A percentile compares a stretch with the other conserved stretches of the same genome.
Conservation (phyloP, 2,888 invertebrate species). For the Agapostemon virescens region DNA sequence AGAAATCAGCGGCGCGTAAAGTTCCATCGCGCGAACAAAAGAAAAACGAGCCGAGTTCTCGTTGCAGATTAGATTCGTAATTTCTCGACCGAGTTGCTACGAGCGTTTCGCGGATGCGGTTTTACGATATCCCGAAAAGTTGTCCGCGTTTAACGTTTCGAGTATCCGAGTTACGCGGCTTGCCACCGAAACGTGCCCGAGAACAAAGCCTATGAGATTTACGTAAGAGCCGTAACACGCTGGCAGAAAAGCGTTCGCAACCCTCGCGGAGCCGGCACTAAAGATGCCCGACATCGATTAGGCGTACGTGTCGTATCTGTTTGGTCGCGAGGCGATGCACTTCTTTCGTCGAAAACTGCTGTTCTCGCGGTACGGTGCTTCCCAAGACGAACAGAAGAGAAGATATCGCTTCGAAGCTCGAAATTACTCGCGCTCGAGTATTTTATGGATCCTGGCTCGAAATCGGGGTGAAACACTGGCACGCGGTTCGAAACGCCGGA, state of each 20-base stretch:
- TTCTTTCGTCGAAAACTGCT: constrained; percentile 64
- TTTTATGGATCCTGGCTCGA: not conserved
- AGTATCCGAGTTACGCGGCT: constrained; percentile 35
- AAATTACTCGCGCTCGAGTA: not conserved
- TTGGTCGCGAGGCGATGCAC: constrained; percentile 65
- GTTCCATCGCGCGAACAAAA: constrained; percentile 27
- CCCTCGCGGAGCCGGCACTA: constrained; percentile 59
- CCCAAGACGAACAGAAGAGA: constrained; percentile 20
- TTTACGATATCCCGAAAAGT: constrained; percentile 28
- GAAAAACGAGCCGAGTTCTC: not conserved
- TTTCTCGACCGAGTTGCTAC: not conserved
- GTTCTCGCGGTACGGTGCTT: constrained; percentile 15
- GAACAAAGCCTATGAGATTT: constrained; percentile 69
- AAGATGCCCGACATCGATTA: constrained; percentile 78
- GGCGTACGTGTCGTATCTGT: constrained; percentile 75
- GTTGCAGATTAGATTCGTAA: not conserved
- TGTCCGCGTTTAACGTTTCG: constrained; percentile 30
- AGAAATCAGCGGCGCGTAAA: constrained; percentile 53
- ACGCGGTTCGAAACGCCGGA: not conserved
- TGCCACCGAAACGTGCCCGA: constrained; percentile 66
- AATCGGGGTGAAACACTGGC: not conserved
- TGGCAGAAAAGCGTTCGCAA: constrained; percentile 58
- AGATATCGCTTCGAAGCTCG: not conserved
- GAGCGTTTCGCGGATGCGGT: not conserved
- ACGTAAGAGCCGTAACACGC: constrained; percentile 68